Evolutionary conservation across 2,797 vertebrate genomes (phyloP).

Genomic region (Bryconaethiops microstoma): DNA sequence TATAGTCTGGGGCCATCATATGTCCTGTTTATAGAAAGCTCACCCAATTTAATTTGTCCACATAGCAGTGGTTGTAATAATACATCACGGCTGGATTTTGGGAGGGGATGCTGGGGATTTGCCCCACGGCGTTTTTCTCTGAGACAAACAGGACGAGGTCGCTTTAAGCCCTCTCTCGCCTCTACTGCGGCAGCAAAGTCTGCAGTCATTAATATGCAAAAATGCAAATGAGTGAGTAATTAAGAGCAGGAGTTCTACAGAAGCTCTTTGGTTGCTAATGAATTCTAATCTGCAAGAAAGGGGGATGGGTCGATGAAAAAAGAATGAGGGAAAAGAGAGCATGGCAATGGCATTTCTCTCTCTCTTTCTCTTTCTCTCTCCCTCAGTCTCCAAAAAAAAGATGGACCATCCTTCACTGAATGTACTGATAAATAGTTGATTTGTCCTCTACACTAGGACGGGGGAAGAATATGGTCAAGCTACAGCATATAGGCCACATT

Average conservation of each 20-base stretch:
- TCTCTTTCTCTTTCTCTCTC: constrained; percentile 39
- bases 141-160: constrained; percentile 55
- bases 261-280: constrained; percentile 87
- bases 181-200: constrained; percentile 80
- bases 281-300: constrained; percentile 83
- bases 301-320: constrained; percentile 73
- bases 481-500: constrained; percentile 41
- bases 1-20: constrained; percentile 23
- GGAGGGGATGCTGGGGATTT: constrained; percentile 25
- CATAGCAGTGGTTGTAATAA: constrained; percentile 13
- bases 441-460: constrained; percentile 40
- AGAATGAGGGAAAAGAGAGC: constrained; percentile 57
- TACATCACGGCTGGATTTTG: constrained; percentile 20
- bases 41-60: not conserved
- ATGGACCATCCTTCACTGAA: constrained; percentile 41
- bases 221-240: constrained; percentile 95
- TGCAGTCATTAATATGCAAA: constrained; percentile 96
- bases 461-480: constrained; percentile 39
- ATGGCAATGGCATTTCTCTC: constrained; percentile 44
- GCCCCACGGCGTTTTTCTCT: constrained; percentile 34
- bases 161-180: constrained; percentile 58
- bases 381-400: constrained; percentile 35
- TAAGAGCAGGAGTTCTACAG: constrained; percentile 86
- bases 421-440: constrained; percentile 51
- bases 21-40: constrained; percentile 8